Evolutionary conservation across 2,113 vertebrate genomes (phyloP).

Genomic region (Protomyctophum bolini): DNA sequence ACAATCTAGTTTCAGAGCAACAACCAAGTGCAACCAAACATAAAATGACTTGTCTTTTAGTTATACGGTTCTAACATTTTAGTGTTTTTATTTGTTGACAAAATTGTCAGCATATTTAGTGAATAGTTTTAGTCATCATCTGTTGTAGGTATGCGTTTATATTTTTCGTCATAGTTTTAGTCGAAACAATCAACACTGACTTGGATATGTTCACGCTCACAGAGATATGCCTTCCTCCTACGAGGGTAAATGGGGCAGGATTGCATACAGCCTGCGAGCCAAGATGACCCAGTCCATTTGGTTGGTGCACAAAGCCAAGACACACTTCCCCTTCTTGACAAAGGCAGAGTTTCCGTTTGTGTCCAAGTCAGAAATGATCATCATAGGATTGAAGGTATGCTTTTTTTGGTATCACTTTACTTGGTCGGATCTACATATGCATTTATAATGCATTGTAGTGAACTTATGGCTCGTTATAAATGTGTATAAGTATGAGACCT

Average conservation of each 20-base stretch:
- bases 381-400: slow-evolving; percentile 66
- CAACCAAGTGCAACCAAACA: too few relatives aligned
- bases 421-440: too few relatives aligned
- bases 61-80: too few relatives aligned
- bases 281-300: slow-evolving; percentile 67
- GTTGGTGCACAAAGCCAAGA: slow-evolving; percentile 67
- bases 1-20: too few relatives aligned
- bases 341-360: slow-evolving; percentile 70
- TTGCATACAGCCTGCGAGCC: slow-evolving; percentile 64
- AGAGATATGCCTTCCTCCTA: slow-evolving; percentile 76
- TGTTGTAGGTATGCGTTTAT: too few relatives aligned
- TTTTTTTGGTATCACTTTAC: neutral
- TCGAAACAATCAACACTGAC: neutral
- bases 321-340: slow-evolving; percentile 63
- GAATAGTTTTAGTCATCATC: too few relatives aligned
- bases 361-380: slow-evolving; percentile 68
- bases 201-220: slow-evolving; percentile 11
- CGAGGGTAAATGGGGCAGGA: slow-evolving; percentile 66
- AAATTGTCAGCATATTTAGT: too few relatives aligned
- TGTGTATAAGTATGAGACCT: too few relatives aligned
- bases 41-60: too few relatives aligned
- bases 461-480: too few relatives aligned
- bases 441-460: too few relatives aligned
- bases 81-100: neutral
- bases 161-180: too few relatives aligned